Evolutionary conservation across 2,113 vertebrate species (phyloP).

Genomic region (Canis aureus): DNA sequence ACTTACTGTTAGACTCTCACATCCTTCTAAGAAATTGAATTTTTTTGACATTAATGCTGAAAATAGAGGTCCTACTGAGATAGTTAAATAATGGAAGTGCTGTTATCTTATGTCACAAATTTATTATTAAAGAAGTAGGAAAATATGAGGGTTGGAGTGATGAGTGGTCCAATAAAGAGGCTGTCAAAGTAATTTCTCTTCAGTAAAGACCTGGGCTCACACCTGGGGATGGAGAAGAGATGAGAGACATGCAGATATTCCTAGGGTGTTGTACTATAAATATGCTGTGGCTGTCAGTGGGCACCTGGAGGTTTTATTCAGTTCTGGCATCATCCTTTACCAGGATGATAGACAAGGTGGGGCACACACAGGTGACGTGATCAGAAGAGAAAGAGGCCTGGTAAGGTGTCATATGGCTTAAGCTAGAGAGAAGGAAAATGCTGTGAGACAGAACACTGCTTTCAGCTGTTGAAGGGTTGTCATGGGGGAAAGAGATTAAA

Average conservation of each 20-base stretch:
- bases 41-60: not conserved
- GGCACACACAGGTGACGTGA: not conserved
- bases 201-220: not conserved
- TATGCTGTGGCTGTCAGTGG: not conserved
- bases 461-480: conserved; percentile 64
- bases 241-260: not conserved
- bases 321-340: not conserved
- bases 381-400: not conserved
- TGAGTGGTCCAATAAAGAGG: not conserved
- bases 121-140: not conserved
- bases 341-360: not conserved
- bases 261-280: not conserved
- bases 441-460: conserved; percentile 35
- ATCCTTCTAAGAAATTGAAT: not conserved
- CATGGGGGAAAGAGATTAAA: conserved; percentile 54
- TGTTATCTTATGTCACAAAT: not conserved
- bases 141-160: not conserved
- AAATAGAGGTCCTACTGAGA: not conserved
- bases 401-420: conserved; percentile 32
- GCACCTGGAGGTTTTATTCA: not conserved
- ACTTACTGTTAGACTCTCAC: not conserved
- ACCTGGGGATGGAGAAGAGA: not conserved
- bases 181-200: not conserved
- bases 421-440: conserved; percentile 31
- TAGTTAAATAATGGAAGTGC: not conserved